Evolutionary conservation across 2,113 vertebrate genomes (phyloP), one percentile per base, ranked within the genome.

Genomic region (Naja naja): DNA sequence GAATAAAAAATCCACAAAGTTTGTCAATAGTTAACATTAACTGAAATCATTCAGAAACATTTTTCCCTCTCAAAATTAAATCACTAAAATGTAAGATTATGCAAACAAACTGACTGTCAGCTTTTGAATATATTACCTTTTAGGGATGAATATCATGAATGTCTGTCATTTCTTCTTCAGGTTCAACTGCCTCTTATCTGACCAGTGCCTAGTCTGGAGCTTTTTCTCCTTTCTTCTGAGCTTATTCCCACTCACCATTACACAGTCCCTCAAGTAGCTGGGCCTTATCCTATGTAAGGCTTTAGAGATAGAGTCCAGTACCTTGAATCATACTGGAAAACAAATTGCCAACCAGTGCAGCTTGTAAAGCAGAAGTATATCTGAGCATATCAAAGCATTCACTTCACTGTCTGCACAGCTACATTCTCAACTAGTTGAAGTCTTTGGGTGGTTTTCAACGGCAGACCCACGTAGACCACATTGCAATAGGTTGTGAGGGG

Each of bases 101-200:
- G 98, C 3, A 12, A 64, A 60, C 18, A 96, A 94, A 87, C 64
- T 97, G 96, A 87, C 58, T 97, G 96, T 74, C 94, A 95, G 95
- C 93, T 95, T 88, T 58, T 25, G 95, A 97, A 97, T 96, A 97
- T 96, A 96, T 47, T 97, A 97, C 97, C 97, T 74, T 96, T 88
- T 52, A 11, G 89, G 94, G 97, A 97, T 95, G 97, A 96, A 94
- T 96, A 94, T 58, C 56, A 58, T 25, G 23, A 25, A 25, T 23
- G 22, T 56, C 55, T 56, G 55, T 25, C 56, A 58, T 64, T 64
- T 8, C 58, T 64, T 64, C 58, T 64, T 27, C 58, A 64, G 25
- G 58, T 12, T 64, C 58, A 64, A 12, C 27, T 64, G 58, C 58
- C 58, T 64, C 58, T 64, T 64, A 52, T 52, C 49, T 52, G 49